Conservation (phyloP, 2,797 vertebrate genomes). For the Gymnodraco acuticeps region DNA sequence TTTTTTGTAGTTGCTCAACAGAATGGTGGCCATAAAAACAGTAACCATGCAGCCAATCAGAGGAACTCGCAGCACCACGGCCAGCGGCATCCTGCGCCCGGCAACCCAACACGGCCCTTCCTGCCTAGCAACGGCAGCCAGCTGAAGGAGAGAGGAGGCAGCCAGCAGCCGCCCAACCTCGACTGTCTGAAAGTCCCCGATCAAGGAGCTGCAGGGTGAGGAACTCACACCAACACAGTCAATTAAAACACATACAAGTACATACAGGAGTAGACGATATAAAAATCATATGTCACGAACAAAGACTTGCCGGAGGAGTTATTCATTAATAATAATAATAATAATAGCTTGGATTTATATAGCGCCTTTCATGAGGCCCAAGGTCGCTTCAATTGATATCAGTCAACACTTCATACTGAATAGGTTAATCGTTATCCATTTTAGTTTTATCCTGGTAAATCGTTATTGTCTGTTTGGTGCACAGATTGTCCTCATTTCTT, state of each 20-base stretch:
- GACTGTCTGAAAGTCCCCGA: conserved; percentile 96
- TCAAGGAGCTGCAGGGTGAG: conserved; percentile 97
- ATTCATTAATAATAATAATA: no score
- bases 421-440: no score
- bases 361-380: no score
- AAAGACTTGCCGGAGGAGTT: no score
- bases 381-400: background rate
- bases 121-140: conserved; percentile 87
- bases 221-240: conserved; percentile 11
- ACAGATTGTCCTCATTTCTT: background rate
- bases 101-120: conserved; percentile 81
- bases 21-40: conserved; percentile 89
- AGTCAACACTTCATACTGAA: background rate
- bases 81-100: conserved; percentile 70
- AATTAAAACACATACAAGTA: background rate
- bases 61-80: conserved; percentile 83
- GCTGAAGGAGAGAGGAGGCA: conserved; percentile 76
- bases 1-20: conserved; percentile 87
- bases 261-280: background rate
- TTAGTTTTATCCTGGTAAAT: background rate
- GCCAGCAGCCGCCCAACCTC: conserved; percentile 88
- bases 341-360: no score
- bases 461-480: background rate
- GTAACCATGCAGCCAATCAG: conserved; percentile 80
- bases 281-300: background rate